Base-by-base conservation (phyloP, 1,140 invertebrate genomes). In the Drosophila pachea region DNA sequence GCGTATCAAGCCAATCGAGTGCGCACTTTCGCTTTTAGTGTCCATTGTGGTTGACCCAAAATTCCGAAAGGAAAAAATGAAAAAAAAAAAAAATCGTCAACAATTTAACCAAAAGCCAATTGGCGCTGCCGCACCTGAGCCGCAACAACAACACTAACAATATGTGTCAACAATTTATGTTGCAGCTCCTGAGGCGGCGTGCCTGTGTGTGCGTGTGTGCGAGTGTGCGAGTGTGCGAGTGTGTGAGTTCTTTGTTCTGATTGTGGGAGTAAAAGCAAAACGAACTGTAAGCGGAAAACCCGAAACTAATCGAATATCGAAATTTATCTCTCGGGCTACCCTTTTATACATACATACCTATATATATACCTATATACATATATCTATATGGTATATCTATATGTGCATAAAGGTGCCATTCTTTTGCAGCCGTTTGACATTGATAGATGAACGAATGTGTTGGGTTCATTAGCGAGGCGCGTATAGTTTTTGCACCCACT, bases 401-500 rank as follows among this genome's bases (percentile, higher is more conserved):
- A 42, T 42, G 14, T 42, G 40, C 40, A 43, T 14, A 12, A 76
- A 70, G 73, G 70, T 64, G 16, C 54, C 63, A 81, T 81, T 82
- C 78, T 78, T 66, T 58, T 53, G 54, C 53, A 32, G 2, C 31
- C 7, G 35, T 29, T 55, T 86, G 81, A 86, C 81, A 84, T 86
- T 84, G 81, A 84, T 84, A 84, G 81, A 84, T 84, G 81, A 68
- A 86, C 74, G 65, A 66, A 12, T 43, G 40, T 48, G 61, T 59
- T 49, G 68, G 69, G 76, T 84, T 83, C 79, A 83, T 83, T 83
- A 83, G 79, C 79, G 74, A 63, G 69, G 54, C 47, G 75, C 78
- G 32, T 33, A 78, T 78, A 78, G 32, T 78, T 82, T 82, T 82
- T 75, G 71, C 78, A 82, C 47, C 36, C 79, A 84, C 75, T 69